Percentiles rank a stretch among this genome's conserved stretches.
phyloP scores from a whole-genome alignment of 2,888 invertebrate genomes.

The Chesias legatella region DNA sequence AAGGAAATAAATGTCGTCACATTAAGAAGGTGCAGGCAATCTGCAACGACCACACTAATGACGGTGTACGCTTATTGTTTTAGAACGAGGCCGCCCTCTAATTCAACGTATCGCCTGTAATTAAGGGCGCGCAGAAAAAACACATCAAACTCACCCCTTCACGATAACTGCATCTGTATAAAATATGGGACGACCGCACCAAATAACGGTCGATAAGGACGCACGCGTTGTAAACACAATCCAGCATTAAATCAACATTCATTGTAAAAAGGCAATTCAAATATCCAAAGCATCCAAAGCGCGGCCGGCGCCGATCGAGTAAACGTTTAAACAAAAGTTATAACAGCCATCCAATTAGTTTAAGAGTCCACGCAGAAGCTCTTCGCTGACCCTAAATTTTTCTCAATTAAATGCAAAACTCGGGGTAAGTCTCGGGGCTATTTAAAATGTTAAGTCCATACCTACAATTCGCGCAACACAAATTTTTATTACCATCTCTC shows the following conservation, averaged over 20 bases:
- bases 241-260: slow-evolving; percentile 10
- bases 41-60: slow-evolving; percentile 60
- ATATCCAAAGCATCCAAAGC: slow-evolving; percentile 8
- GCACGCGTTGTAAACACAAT: slow-evolving; percentile 27
- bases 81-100: slow-evolving; percentile 74
- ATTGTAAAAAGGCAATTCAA: background rate
- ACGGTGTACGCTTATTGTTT: slow-evolving; percentile 73
- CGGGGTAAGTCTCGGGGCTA: slow-evolving; percentile 64
- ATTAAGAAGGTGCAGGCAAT: slow-evolving; percentile 63
- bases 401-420: slow-evolving; percentile 79
- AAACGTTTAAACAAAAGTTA: slow-evolving; percentile 71
- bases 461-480: slow-evolving; percentile 76
- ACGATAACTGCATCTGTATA: slow-evolving; percentile 58
- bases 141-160: slow-evolving; percentile 65
- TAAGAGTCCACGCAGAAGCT: slow-evolving; percentile 77
- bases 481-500: slow-evolving; percentile 76
- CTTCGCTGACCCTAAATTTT: slow-evolving; percentile 75
- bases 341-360: slow-evolving; percentile 77
- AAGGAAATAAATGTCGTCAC: slow-evolving; percentile 64
- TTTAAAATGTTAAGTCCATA: slow-evolving; percentile 79
- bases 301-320: slow-evolving; percentile 42
- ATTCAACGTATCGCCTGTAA: slow-evolving; percentile 68
- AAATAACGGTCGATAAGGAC: slow-evolving; percentile 43
- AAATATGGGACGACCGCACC: slow-evolving; percentile 38
- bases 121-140: slow-evolving; percentile 62